Evolutionary conservation across 2,797 vertebrate species (phyloP).

Genomic region (Ambastaia sidthimunki): DNA sequence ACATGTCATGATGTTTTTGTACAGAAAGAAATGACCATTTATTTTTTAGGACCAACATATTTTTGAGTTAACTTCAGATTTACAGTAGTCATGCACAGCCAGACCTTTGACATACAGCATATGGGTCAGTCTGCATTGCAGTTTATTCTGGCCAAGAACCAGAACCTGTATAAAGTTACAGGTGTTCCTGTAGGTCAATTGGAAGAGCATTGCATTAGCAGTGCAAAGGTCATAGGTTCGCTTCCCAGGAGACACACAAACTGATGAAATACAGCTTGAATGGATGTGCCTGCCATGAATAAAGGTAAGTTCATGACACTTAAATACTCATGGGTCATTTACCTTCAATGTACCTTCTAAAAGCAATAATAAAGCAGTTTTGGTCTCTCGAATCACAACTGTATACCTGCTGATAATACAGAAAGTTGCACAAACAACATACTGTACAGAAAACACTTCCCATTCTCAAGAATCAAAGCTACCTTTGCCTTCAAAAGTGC

Average conservation of each 20-base stretch:
- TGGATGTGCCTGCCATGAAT: too few species aligned
- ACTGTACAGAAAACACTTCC: neutral
- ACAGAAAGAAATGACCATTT: conserved; percentile 1
- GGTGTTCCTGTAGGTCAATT: too few species aligned
- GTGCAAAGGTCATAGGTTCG: too few species aligned
- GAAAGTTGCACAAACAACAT: neutral
- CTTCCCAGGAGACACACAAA: too few species aligned
- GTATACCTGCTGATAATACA: neutral
- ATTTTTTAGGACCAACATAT: conserved; percentile 10
- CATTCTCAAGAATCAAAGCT: neutral
- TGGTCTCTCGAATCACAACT: neutral
- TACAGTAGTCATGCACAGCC: neutral
- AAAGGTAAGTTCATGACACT: neutral
- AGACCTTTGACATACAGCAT: neutral
- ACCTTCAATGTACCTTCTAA: neutral
- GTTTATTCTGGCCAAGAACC: conserved; percentile 6
- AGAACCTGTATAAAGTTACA: neutral
- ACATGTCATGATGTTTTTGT: neutral
- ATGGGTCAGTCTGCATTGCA: neutral
- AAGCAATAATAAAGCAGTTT: neutral
- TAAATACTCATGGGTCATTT: neutral
- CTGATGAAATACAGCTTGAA: too few species aligned
- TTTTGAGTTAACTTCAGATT: neutral
- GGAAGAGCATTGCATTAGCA: too few species aligned
- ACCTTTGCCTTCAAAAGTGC: neutral